Conservation (phyloP, 2,888 invertebrate genomes). For the Mycalesis mineus region DNA sequence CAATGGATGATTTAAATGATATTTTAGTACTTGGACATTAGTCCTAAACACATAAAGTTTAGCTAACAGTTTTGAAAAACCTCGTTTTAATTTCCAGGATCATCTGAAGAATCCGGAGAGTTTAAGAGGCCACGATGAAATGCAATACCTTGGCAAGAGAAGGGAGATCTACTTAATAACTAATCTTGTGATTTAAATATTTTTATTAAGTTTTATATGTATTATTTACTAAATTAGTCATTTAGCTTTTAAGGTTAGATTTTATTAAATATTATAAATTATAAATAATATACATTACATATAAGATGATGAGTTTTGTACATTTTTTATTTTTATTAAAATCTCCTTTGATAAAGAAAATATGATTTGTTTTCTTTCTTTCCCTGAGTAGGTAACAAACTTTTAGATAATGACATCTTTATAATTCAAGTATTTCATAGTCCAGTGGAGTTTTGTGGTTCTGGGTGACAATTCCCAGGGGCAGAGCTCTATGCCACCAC, state of each 20-base stretch:
- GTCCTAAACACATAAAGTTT: too few species aligned
- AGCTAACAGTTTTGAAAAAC: background rate
- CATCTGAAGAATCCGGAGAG: slow-evolving; percentile 72
- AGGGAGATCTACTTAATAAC: slow-evolving; percentile 59
- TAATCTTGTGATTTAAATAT: slow-evolving; percentile 65
- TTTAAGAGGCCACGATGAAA: slow-evolving; percentile 67
- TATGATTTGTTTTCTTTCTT: too few species aligned
- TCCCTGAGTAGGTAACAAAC: too few species aligned
- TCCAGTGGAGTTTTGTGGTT: too few species aligned
- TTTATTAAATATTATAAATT: slow-evolving; percentile 24
- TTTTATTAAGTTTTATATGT: slow-evolving; percentile 46
- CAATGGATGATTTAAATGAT: too few species aligned
- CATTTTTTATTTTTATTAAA: slow-evolving; percentile 25
- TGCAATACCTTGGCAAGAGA: slow-evolving; percentile 28
- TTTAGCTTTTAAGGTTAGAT: slow-evolving; percentile 54
- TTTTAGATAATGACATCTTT: too few species aligned
- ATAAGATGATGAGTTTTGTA: slow-evolving; percentile 28
- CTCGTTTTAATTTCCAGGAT: slow-evolving; percentile 47
- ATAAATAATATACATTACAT: slow-evolving; percentile 31
- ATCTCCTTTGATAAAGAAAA: background rate
- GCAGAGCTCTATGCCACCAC: too few species aligned
- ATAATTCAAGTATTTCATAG: too few species aligned
- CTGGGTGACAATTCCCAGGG: too few species aligned
- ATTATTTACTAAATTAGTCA: slow-evolving; percentile 63
- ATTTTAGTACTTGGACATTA: too few species aligned